Base-by-base conservation (phyloP, 2,888 invertebrate genomes). In the Ametastegia equiseti region DNA sequence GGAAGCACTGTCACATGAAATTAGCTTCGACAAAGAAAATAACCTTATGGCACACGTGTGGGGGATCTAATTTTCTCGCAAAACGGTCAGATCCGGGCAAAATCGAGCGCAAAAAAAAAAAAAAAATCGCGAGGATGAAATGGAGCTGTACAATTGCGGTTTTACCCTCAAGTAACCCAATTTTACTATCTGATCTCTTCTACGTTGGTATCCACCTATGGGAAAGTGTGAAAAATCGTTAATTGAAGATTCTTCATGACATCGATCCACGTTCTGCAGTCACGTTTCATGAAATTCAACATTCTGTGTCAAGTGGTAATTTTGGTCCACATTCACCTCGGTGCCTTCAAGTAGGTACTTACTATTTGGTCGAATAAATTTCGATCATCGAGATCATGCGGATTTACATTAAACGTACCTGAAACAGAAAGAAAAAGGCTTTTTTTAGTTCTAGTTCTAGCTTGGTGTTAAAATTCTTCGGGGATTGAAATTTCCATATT, bases 351-450 rank as follows among this genome's bases (percentile, higher is more conserved):
- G n/a, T n/a, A 33, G 5, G 15, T 15, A 23, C 30, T 30, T n/a
- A 5, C 7, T n/a, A 63, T 63, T 33, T 33, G 1, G 15, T 33
- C 63, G 13, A 15, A 15, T n/a, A 13, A 36, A 36, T 15, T 42
- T 6, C 13, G 23, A 9, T 19, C 33, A 19, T 6, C 4, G 7
- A 39, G 11, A 13, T 73, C 4, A 33, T 45, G 50, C 47, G 13
- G 15, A 67, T 39, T n/a, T 39, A 65, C 65, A 7, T 39, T 67
- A 19, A 15, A 78, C 78, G 78, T 78, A 78, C 78, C 78, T 78
- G 78, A 9, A 78, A 78, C 78, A 78, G 78, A 63, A 57, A 63
- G 1, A 78, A n/a, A 2, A 36, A 75, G n/a, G 6, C 30, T 6
- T 50, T 50, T 9, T 19, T 54, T 11, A 50, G 33, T 30, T 5